A percentile compares a stretch with the other conserved stretches of the same genome.
Evolutionary conservation across 2,113 vertebrate genomes (phyloP).

Genomic region (Cynocephalus volans): DNA sequence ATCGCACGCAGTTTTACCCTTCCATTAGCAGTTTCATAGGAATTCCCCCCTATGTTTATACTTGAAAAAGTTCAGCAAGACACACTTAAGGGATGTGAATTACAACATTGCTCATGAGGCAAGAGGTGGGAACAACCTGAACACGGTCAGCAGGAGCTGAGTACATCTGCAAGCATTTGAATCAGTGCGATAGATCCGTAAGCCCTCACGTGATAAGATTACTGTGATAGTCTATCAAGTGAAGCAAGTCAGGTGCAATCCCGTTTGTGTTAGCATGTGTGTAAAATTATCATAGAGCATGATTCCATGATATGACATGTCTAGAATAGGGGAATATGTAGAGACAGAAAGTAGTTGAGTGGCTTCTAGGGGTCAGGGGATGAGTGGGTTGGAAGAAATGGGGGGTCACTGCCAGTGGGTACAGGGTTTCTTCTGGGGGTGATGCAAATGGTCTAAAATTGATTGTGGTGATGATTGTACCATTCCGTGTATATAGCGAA

Average conservation of each 20-base stretch:
- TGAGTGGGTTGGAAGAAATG: background rate
- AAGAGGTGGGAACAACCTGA: too few species aligned
- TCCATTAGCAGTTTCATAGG: background rate
- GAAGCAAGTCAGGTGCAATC: too few species aligned
- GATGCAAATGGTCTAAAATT: too few species aligned
- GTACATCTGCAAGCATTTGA: too few species aligned
- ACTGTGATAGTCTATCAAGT: too few species aligned
- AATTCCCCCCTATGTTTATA: background rate
- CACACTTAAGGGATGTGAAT: background rate
- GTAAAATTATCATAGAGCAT: too few species aligned
- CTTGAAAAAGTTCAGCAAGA: background rate
- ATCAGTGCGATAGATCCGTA: too few species aligned
- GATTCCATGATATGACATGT: background rate
- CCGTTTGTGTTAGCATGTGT: background rate
- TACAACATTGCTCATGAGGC: background rate
- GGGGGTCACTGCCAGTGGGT: too few species aligned
- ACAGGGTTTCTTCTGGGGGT: background rate
- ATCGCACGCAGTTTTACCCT: background rate
- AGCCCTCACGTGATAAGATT: too few species aligned
- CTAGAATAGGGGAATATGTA: background rate
- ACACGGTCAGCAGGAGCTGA: background rate
- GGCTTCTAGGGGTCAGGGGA: too few species aligned
- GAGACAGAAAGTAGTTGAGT: background rate
- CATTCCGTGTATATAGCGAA: too few species aligned
- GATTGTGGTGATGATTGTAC: too few species aligned